phyloP scores from a whole-genome alignment of 1,140 invertebrate species.

The Sminthurides bifidus region DNA sequence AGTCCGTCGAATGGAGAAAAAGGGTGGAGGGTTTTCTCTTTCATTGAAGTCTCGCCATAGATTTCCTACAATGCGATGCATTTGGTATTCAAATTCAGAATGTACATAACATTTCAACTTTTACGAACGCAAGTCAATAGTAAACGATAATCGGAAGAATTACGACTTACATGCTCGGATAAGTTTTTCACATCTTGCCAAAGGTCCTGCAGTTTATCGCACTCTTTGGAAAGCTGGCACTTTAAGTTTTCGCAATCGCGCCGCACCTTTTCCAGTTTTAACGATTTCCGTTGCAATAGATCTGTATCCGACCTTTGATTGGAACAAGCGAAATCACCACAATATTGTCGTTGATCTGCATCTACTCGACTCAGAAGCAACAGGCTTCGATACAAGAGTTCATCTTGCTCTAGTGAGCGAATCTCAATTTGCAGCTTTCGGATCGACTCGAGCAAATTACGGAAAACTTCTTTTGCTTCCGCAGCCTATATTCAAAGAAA shows the following conservation, averaged over 20 bases:
- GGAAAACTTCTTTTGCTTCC: not conserved
- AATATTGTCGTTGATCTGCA: not conserved
- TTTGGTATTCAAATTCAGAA: no score
- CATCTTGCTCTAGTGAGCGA: not conserved
- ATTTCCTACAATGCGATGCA: no score
- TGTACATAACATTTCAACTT: no score
- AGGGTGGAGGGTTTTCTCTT: no score
- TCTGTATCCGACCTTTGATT: not conserved
- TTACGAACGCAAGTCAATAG: no score
- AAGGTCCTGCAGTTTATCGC: not conserved
- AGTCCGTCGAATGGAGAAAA: no score
- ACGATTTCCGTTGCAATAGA: not conserved
- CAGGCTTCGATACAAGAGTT: not conserved
- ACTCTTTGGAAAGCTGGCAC: not conserved
- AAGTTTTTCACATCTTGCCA: not conserved
- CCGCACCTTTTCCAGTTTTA: not conserved
- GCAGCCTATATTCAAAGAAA: not conserved
- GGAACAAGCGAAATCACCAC: not conserved
- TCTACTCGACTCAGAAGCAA: not conserved
- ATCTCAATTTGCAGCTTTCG: not conserved
- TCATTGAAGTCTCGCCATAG: no score
- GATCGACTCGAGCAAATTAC: not conserved
- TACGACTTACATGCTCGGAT: no score
- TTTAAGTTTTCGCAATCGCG: not conserved
- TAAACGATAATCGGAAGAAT: no score